phyloP scores from a whole-genome alignment of 2,888 invertebrate species.

The Brachyopa scutellaris region DNA sequence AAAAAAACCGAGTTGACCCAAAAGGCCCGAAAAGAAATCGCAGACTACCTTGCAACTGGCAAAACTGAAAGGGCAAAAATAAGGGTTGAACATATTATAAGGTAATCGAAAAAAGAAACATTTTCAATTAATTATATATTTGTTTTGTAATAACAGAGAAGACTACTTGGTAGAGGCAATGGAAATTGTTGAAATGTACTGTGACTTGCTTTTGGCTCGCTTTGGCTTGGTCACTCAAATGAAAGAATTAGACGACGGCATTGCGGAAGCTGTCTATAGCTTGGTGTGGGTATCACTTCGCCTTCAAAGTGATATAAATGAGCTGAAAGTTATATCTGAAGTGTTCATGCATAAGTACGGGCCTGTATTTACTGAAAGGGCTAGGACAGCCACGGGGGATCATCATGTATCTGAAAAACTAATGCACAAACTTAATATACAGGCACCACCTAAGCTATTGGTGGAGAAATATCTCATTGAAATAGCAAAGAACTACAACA shows the following conservation, averaged over 20 bases:
- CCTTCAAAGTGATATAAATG: constrained; percentile 91
- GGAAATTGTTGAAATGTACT: constrained; percentile 99
- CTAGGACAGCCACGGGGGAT: constrained; percentile 94
- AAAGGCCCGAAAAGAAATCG: constrained; percentile 97
- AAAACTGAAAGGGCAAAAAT: constrained; percentile 96
- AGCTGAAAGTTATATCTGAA: constrained; percentile 92
- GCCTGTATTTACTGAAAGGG: constrained; percentile 94
- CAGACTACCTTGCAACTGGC: constrained; percentile 94
- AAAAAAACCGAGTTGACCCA: constrained; percentile 98
- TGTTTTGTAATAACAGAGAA: constrained; percentile 84
- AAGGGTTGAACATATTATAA: constrained; percentile 98
- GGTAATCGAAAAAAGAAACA: constrained; percentile 80
- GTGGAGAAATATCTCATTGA: constrained; percentile 97
- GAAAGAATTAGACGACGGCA: constrained; percentile 97
- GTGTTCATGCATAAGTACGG: constrained; percentile 96
- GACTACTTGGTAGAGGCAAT: constrained; percentile 99
- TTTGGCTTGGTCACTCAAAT: constrained; percentile 98
- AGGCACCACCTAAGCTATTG: constrained; percentile 96
- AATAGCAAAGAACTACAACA: constrained; percentile 97
- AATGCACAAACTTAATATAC: constrained; percentile 95
- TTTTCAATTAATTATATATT: neutral
- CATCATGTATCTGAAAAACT: constrained; percentile 94
- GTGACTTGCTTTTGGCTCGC: constrained; percentile 96
- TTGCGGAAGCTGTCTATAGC: constrained; percentile 97
- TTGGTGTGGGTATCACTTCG: constrained; percentile 97